Evolutionary conservation across 2,888 invertebrate genomes (phyloP), one percentile per base, ranked within the genome.

Genomic region (Noctua janthina): DNA sequence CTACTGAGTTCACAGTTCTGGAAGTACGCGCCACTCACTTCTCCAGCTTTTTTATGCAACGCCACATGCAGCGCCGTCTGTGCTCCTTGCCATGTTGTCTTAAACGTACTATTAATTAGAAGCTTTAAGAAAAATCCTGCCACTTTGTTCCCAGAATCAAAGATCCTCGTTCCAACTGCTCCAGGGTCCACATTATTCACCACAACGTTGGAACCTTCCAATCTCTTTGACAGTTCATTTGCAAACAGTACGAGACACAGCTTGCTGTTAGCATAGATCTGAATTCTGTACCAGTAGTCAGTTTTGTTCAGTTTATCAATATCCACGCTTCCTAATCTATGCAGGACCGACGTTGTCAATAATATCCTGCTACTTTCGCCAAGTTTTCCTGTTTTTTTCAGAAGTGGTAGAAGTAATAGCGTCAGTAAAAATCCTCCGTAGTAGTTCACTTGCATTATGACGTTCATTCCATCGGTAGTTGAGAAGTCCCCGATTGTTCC

Each of bases 391-490:
- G 94, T 88, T 90, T 97, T 97, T 92, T 98, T 98, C 85, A 99
- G 90, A 59, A 98, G 95, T 92, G 98, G 98, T 78, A 99, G 97
- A 4, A 99, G 97, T 17, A 99, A 97, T 91, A 99, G 98, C 0
- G 99, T 99, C 54, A 99, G 96, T 51, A 99, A 96, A 93, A 99
- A 99, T 51, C 98, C 98, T 0, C 99, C 99, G 93, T 98, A 99
- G 91, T 99, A 98, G 94, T 99, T 99, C 5, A 99, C 98, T 64
- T 98, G 99, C 98, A 99, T 98, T 15, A 98, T 98, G 85, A 98
- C 95, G 92, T 99, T 99, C 81, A 99, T 94, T 0, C 98, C 98
- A 91, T 99, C 99, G 88, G 97, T 97, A 46, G 98, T 98, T 78
- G 97, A 95, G 5, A 80, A 82, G 2, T 93, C 97, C 10, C 56